Base-by-base conservation (phyloP, 2,888 invertebrate species). In the Standfussiana lucernea region DNA sequence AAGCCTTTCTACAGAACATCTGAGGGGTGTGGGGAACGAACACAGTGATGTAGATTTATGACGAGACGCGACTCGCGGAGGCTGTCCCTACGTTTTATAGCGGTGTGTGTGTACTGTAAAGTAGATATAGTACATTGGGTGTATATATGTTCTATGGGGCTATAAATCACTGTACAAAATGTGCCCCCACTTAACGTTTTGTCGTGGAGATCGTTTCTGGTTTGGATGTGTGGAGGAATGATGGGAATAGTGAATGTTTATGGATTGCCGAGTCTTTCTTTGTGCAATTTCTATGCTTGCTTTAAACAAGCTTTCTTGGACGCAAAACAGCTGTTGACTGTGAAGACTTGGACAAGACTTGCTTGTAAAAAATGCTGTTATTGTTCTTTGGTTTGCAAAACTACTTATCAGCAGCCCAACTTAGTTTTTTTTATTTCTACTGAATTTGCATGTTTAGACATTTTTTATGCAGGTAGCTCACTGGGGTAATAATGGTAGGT, bases 21-120 rank as follows among this genome's bases (percentile, higher is more conserved):
- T 70, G 70, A 50, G 72, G 75, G 79, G 84, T 71, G 83, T 70
- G 86, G 79, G 83, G 72, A 78, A 79, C 72, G 86, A 87, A 82
- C 89, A 80, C 74, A 83, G 84, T 88, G 89, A 88, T 90, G 88
- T 88, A 89, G 88, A 91, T 91, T 91, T 91, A 91, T 90, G 89
- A 89, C 83, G 81, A 85, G 85, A 72, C 80, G 85, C 86, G 85
- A 76, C 71, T 84, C 75, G 80, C 68, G 70, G 88, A 87, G 86
- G 82, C 82, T 87, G 88, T 91, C 88, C 85, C 84, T 89, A 83
- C 82, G 47, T 82, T 87, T 83, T 85, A 89, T 88, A 73, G 80
- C 72, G 71, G 42, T 53, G 64, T 81, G 50, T 80, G n/a, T 76
- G 28, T 64, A 64, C 8, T 40, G 40, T 64, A 64, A 64, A 40